These are phyloP conservation scores for Catostomus latipinnis DNA, from an alignment of 2,797 vertebrate species.

Conservation along the genomic window DNA sequence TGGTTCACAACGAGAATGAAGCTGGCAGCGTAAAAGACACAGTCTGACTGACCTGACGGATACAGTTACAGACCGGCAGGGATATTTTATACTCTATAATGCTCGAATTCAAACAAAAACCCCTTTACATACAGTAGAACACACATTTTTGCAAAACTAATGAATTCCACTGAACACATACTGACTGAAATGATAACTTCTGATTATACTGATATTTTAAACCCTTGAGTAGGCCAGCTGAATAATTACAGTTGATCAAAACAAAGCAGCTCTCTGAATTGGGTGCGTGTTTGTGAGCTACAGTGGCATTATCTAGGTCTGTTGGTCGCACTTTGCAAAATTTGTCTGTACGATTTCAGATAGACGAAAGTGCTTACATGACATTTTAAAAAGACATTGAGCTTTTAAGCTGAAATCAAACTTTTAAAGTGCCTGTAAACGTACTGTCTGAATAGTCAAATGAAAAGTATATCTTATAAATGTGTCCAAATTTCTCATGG, in stretches of 20 bases:
- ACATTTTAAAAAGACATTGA: no score
- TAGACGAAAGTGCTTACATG: no score
- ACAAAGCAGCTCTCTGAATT: no score
- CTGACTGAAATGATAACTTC: not conserved
- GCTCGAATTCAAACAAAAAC: slow-evolving; percentile 20
- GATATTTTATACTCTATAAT: slow-evolving; percentile 23
- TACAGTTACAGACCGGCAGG: slow-evolving; percentile 5
- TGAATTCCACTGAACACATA: not conserved
- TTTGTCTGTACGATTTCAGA: no score
- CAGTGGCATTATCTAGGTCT: no score
- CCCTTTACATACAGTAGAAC: slow-evolving; percentile 15
- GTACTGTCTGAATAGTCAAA: no score
- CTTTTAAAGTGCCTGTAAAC: no score
- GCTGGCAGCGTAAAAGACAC: slow-evolving; percentile 22
- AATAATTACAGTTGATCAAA: not conserved
- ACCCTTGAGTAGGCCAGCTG: not conserved
- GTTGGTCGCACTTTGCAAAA: no score
- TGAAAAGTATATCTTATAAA: no score
- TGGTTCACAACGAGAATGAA: slow-evolving; percentile 20
- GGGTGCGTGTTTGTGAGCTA: no score
- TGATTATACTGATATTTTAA: slow-evolving; percentile 5
- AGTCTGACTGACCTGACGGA: slow-evolving; percentile 25
- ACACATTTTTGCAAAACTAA: not conserved
- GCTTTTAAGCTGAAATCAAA: no score
- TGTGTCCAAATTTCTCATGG: no score